Base-by-base conservation (phyloP, 2,888 invertebrate genomes). In the Pterobdella sp. region DNA sequence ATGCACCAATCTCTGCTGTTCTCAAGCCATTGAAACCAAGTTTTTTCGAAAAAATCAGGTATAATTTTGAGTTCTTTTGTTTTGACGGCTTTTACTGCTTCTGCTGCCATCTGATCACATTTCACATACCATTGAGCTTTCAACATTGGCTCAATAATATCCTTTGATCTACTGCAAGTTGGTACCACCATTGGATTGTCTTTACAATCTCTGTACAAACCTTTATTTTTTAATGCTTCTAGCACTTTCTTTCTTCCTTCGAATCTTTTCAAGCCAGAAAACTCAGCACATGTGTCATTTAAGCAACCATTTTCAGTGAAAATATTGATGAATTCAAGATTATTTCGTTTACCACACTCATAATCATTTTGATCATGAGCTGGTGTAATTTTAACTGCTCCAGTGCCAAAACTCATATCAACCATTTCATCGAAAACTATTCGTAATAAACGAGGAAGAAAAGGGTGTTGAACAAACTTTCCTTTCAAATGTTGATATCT, bases 371-470 rank as follows among this genome's bases (percentile, higher is more conserved):
- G 91, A 84, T 98, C 96, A 84, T 98, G 98, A 1, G 94, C 96
- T 0, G 98, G 97, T 0, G 97, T 97, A 75, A 99, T 93, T 86
- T 99, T 99, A 0, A 98, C 98, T 75, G 95, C 96, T 78, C 97
- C 96, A 72, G 96, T 97, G 79, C 98, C 98, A 83, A 97, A 99
- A 75, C 88, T 88, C 86, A 89, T 90, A 80, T 98, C 97, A 0
- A 99, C 98, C 82, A 92, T 95, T 0, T 91, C 90, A 82, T 99
- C 98, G 67, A 89, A 88, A 22, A 99, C 88, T 78, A 99, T 89
- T 0, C 94, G 94, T 77, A 99, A 84, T 76, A 87, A 88, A 73
- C 94, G 88, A 72, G 89, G 86, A 26, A 81, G 72, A 83, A 98
- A 92, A 0, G 98, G 97, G 87, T 99, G 98, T 63, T 87, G 85